These are phyloP conservation scores for Porites divaricata DNA, from an alignment of 92 coral and sea anemone species.

Conservation along the genomic window DNA sequence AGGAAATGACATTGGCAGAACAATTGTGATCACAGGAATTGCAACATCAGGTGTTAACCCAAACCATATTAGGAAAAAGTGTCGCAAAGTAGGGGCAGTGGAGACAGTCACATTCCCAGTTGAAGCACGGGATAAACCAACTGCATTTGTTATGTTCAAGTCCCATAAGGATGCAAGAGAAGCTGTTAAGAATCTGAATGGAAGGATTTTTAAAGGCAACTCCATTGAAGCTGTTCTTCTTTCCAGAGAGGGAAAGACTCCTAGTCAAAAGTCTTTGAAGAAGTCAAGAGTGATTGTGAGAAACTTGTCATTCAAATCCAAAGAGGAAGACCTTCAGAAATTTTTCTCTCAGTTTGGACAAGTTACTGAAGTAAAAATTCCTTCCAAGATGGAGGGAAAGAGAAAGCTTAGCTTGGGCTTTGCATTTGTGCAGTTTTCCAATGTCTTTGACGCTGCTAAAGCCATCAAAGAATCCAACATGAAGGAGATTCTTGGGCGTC, in stretches of 20 bases:
- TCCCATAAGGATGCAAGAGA: conserved; percentile 80
- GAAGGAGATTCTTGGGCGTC: conserved; percentile 86
- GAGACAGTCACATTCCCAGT: conserved; percentile 83
- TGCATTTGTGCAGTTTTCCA: conserved; percentile 94
- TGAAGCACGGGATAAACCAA: conserved; percentile 73
- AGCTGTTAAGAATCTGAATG: conserved; percentile 70
- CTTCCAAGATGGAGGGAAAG: conserved; percentile 71
- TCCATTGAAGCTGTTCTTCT: conserved; percentile 64
- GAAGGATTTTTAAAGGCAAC: conserved; percentile 75
- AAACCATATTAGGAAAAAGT: conserved; percentile 81
- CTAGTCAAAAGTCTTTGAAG: conserved; percentile 61
- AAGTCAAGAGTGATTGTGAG: conserved; percentile 89
- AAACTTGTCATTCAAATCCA: conserved; percentile 88
- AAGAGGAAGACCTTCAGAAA: conserved; percentile 69
- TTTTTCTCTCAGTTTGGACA: conserved; percentile 82
- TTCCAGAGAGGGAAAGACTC: conserved; percentile 75
- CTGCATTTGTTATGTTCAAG: conserved; percentile 73
- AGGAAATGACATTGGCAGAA: conserved; percentile 76
- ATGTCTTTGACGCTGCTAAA: conserved; percentile 92
- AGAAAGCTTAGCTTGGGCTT: conserved; percentile 80
- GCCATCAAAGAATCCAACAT: conserved; percentile 84
- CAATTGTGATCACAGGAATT: conserved; percentile 78
- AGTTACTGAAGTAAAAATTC: conserved; percentile 71
- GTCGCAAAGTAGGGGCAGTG: conserved; percentile 73
- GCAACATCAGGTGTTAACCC: conserved; percentile 49